These are phyloP conservation scores for Procapra przewalskii DNA, from an alignment of 2,113 vertebrate genomes.

Conservation along the genomic window DNA sequence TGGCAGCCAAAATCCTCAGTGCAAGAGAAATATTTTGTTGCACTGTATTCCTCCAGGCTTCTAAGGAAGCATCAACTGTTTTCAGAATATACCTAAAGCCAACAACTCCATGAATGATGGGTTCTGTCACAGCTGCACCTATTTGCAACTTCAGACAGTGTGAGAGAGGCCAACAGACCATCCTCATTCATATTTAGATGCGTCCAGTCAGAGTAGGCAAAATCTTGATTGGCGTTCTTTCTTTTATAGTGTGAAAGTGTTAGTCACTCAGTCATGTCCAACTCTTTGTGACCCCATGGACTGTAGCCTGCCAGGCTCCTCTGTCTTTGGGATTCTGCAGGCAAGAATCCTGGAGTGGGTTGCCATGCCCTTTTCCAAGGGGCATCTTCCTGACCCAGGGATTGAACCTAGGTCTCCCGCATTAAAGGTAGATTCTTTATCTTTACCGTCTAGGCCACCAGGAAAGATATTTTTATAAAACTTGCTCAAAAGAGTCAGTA, in stretches of 20 bases:
- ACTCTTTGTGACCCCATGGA: fast-evolving
- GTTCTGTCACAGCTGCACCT: slow-evolving; percentile 29
- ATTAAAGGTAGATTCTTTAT: not conserved
- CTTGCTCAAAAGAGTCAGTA: not conserved
- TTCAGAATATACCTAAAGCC: not conserved
- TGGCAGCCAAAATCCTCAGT: slow-evolving; percentile 23
- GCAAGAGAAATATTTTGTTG: slow-evolving; percentile 31
- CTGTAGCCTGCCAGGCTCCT: not conserved
- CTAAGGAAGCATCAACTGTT: slow-evolving; percentile 16
- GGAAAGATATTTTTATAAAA: not conserved
- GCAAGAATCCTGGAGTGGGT: not conserved
- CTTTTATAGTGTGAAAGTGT: not conserved
- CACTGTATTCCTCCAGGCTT: not conserved
- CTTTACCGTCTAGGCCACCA: not conserved
- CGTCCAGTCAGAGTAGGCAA: not conserved
- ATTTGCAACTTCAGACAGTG: not conserved
- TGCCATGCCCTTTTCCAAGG: not conserved
- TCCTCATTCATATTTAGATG: not conserved
- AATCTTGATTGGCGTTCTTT: not conserved
- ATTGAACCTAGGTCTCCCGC: not conserved
- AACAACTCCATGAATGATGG: not conserved
- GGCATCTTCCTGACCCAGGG: not conserved
- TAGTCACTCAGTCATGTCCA: not conserved
- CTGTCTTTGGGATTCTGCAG: not conserved
- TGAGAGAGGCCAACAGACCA: not conserved